Conservation (phyloP, 2,113 vertebrate species). For the Zosterops japonicus region DNA sequence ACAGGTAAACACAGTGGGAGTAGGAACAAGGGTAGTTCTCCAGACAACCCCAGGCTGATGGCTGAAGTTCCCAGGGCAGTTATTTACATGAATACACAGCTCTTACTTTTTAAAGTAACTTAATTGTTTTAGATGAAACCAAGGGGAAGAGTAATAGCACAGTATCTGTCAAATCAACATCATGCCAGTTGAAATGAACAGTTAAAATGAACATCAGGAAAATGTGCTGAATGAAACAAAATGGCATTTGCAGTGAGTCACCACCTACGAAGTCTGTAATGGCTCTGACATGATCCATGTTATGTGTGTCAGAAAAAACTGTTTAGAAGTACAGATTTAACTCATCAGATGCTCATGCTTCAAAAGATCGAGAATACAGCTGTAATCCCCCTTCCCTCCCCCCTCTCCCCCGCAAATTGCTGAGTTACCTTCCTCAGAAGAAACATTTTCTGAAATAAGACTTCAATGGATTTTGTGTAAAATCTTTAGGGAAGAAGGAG, state of each 20-base stretch:
- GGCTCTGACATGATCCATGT: neutral
- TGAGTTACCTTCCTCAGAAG: neutral
- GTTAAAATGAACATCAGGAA: neutral
- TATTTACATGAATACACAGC: neutral
- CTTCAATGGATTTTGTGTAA: neutral
- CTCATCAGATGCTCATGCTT: neutral
- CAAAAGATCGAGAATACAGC: neutral
- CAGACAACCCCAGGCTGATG: neutral
- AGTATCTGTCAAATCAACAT: neutral
- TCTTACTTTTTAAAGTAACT: neutral
- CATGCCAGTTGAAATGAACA: neutral
- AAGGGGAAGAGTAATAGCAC: neutral
- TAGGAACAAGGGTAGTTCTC: neutral
- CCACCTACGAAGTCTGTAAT: neutral
- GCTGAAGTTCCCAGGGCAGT: neutral
- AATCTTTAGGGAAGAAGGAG: neutral
- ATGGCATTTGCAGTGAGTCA: neutral
- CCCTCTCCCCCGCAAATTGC: neutral
- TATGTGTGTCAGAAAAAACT: neutral
- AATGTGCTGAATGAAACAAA: conserved; percentile 1
- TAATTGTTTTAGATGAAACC: neutral
- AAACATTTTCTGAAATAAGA: neutral
- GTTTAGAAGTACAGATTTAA: neutral
- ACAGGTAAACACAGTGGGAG: neutral
- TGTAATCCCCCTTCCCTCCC: neutral